These are phyloP conservation scores for Xenops minutus DNA, from an alignment of 2,797 vertebrate genomes.

Conservation along the genomic window DNA sequence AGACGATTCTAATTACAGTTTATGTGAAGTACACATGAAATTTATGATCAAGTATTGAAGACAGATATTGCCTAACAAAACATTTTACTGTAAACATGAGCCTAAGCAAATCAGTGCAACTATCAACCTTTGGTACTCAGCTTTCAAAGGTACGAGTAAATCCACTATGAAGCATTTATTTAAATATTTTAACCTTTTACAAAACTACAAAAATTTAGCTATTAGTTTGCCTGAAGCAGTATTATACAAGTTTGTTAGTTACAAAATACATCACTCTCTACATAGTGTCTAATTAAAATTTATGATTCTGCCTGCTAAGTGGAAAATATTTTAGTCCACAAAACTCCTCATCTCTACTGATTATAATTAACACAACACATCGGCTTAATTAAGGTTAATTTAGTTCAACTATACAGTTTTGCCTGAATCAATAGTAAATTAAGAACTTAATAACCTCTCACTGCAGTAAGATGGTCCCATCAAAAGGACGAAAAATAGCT, in stretches of 20 bases:
- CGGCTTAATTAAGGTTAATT: neutral
- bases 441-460: neutral
- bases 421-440: neutral
- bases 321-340: neutral
- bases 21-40: neutral
- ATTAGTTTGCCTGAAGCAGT: neutral
- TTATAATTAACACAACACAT: neutral
- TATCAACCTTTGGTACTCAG: neutral
- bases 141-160: neutral
- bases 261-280: neutral
- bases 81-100: neutral
- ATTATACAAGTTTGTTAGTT: neutral
- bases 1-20: neutral
- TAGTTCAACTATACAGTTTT: neutral
- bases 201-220: neutral
- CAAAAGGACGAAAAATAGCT: neutral
- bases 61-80: neutral
- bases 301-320: neutral
- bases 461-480: neutral
- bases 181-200: neutral
- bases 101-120: neutral
- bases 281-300: neutral
- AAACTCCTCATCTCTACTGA: neutral
- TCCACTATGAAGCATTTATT: neutral
- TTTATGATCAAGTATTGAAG: neutral